A percentile compares a stretch with the other conserved stretches of the same genome.
Evolutionary conservation across 2,797 vertebrate species (phyloP).

Genomic region (Tenualosa thibaudeaui): DNA sequence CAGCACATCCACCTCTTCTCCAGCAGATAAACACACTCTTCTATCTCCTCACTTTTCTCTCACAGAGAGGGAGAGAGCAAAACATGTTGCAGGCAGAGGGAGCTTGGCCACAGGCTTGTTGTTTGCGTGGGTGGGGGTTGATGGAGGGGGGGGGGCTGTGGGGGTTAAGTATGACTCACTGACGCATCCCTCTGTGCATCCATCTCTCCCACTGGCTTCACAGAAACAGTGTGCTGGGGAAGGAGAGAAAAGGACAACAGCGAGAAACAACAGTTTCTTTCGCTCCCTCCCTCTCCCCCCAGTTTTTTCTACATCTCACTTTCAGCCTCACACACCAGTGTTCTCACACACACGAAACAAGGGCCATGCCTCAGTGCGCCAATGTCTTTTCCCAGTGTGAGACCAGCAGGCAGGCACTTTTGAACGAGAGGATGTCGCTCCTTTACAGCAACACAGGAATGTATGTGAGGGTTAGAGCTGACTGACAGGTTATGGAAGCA

Average conservation of each 20-base stretch:
- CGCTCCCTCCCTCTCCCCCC: background rate
- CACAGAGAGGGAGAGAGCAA: background rate
- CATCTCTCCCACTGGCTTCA: constrained; percentile 14
- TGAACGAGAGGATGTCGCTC: background rate
- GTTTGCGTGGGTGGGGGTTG: constrained; percentile 5
- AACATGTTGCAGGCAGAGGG: background rate
- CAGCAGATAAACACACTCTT: constrained; percentile 10
- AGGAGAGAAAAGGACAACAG: constrained; percentile 1
- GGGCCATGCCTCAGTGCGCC: background rate
- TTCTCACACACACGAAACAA: background rate
- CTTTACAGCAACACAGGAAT: background rate
- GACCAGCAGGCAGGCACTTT: background rate
- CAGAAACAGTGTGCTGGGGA: background rate
- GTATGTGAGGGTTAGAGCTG: background rate
- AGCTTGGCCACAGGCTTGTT: background rate
- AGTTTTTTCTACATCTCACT: constrained; percentile 23
- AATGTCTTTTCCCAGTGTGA: background rate
- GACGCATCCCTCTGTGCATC: constrained; percentile 9
- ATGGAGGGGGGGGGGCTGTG: background rate
- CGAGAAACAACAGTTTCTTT: background rate
- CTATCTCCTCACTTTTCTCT: background rate
- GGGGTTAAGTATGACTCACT: constrained; percentile 10
- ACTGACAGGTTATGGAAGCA: background rate
- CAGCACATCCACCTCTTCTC: constrained; percentile 2
- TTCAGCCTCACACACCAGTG: background rate